These are phyloP conservation scores for Sinhomidia bicolor DNA, from an alignment of 2,888 invertebrate genomes.

Conservation along the genomic window DNA sequence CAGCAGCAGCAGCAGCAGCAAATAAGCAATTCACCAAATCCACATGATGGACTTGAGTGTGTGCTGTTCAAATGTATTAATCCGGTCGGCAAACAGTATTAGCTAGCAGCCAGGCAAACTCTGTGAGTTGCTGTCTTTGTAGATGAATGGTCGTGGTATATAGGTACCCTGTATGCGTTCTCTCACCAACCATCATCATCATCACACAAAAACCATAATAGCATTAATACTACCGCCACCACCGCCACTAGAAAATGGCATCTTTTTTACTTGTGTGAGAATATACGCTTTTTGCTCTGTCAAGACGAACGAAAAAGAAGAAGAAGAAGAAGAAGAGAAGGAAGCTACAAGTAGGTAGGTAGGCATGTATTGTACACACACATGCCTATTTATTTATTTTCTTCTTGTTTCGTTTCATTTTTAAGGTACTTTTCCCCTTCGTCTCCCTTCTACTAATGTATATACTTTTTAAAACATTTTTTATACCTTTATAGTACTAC, in stretches of 20 bases:
- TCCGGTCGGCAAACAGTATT: slow-evolving; percentile 67
- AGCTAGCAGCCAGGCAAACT: neutral
- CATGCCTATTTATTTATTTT: neutral
- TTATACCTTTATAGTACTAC: neutral
- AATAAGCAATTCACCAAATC: no score
- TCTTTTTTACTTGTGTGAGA: slow-evolving; percentile 6
- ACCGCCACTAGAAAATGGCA: neutral
- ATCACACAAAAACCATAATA: slow-evolving; percentile 31
- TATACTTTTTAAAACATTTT: neutral
- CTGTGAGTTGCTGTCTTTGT: neutral
- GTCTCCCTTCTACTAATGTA: neutral
- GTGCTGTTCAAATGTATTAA: slow-evolving; percentile 24
- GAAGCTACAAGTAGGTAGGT: slow-evolving; percentile 6
- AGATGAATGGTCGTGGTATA: no score
- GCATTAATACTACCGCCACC: neutral
- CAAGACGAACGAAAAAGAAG: neutral
- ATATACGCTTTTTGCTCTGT: neutral
- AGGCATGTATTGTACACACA: no score
- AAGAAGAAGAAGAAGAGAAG: neutral
- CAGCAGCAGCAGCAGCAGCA: no score
- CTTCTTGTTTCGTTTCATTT: neutral
- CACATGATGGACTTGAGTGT: neutral
- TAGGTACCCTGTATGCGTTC: no score
- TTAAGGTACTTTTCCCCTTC: slow-evolving; percentile 44
- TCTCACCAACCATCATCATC: neutral